Base-by-base conservation (phyloP, 2,888 invertebrate species). In the Clivina fossor region DNA sequence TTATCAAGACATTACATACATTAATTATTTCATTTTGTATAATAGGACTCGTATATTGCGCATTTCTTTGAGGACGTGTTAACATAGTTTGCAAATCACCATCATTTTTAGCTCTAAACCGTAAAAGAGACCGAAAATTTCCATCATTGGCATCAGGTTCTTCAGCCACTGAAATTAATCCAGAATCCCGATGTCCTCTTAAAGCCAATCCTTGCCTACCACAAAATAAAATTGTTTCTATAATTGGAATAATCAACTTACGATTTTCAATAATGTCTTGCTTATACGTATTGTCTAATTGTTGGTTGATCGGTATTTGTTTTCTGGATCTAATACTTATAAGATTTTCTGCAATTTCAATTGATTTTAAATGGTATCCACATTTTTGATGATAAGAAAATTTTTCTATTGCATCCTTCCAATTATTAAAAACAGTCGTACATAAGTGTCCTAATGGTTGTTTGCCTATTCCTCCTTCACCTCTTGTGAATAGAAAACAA, bases 61-160 rank as follows among this genome's bases (percentile, higher is more conserved):
- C 30, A 22, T 50, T 50, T 19, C n/a, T 22, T 7, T 22, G 7
- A 26, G 26, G 4, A 9, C 15, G 13, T 40, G 22, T 4, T 8
- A 50, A 18, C 38, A 40, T 38, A 40, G 38, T 40, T 26, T 26
- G n/a, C 16, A 50, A 26, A 30, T 50, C 50, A 4, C 50, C 50
- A 9, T 38, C 40, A 19, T 50, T 24, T 26, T 58, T 48, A 3
- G 40, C 15, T n/a, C 50, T 19, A 15, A 22, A 16, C 19, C 50
- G 11, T 28, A 50, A 19, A 8, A 50, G 16, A 3, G 38, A 15
- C 18, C 50, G 24, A 50, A 50, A 50, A 38, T 38, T 38, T 2
- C 50, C 50, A 11, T 50, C 50, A 50, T 40, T 50, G 24, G 50
- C 53, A 8, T 46, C 43, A 28, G 63, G 50, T 30, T 50, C 40